A percentile compares a stretch with the other conserved stretches of the same genome.
Conservation (phyloP, 2,113 vertebrate genomes). For the Syrrhaptes paradoxus region DNA sequence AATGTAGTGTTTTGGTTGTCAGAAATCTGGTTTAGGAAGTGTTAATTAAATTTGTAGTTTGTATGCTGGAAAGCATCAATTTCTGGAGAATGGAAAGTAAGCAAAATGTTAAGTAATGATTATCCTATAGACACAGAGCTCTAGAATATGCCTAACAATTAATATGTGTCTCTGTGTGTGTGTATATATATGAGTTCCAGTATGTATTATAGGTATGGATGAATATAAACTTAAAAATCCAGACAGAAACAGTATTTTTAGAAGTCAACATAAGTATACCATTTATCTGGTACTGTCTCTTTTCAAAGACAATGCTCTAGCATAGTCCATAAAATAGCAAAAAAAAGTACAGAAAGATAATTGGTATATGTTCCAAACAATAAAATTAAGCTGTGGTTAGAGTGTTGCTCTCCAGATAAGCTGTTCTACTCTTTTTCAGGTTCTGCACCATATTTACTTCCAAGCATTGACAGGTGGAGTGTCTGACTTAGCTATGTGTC, state of each 20-base stretch:
- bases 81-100: background rate
- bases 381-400: background rate
- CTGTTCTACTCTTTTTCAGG: background rate
- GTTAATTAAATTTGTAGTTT: background rate
- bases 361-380: background rate
- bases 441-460: background rate
- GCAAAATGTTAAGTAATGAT: background rate
- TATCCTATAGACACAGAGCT: background rate
- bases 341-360: background rate
- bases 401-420: background rate
- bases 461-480: background rate
- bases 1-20: background rate
- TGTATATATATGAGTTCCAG: background rate
- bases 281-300: background rate
- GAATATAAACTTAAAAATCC: background rate
- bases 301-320: background rate
- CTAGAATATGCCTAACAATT: background rate
- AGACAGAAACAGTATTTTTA: background rate
- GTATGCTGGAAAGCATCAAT: background rate
- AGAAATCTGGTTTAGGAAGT: background rate
- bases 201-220: too few relatives aligned
- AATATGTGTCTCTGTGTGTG: too few relatives aligned
- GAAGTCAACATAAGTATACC: background rate
- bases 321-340: background rate
- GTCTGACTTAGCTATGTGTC: rapidly evolving